Base-by-base conservation (phyloP, 1,140 invertebrate genomes). In the Neodiprion lecontei region DNA sequence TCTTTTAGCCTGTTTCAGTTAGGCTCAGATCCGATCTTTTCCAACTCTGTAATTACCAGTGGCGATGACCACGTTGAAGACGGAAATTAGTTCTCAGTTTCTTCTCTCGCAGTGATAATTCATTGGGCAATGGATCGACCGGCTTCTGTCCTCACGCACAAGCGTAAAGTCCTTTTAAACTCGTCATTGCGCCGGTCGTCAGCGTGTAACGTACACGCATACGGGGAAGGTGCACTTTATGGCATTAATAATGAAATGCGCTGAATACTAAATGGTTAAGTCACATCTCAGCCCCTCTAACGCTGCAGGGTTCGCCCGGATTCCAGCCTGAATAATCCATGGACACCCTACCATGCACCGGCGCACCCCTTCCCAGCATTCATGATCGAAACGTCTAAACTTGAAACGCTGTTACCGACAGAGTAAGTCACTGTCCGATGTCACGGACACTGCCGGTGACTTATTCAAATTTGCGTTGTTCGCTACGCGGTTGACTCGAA, bases 251-350 rank as follows among this genome's bases (percentile, higher is more conserved):
- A 65, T 65, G 61, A 40, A 69, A 69, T 23, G 21, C 67, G 4
- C 17, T 69, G 67, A 69, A 69, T 69, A 69, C 21, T 69, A 23
- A 69, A 69, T 21, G 21, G 17, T 21, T 23, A 21, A 69, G 17
- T 47, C 40, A 69, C 40, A 21, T 47, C 40, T 69, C 21, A 23
- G 11, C 7, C 67, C 67, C 67, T 47, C 21, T 47, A 5, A 14
- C 11, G 40, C 40, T 69, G 2, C 28, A 40, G 11, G 21, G 21
- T 69, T 69, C 67, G n/a, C 11, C n/a, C 67, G 11, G 67, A 69
- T 69, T 69, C 40, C 40, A 69, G 4, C 11, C 11, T 69, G 67
- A 69, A 69, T 69, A 69, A 69, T 69, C 7, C 14, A 69, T 65
- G 28, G 28, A 65, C 17, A 14, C 12, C 17, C 61, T 65, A 7